Base-by-base conservation (phyloP, 2,797 vertebrate genomes). In the Crenuchus spilurus region DNA sequence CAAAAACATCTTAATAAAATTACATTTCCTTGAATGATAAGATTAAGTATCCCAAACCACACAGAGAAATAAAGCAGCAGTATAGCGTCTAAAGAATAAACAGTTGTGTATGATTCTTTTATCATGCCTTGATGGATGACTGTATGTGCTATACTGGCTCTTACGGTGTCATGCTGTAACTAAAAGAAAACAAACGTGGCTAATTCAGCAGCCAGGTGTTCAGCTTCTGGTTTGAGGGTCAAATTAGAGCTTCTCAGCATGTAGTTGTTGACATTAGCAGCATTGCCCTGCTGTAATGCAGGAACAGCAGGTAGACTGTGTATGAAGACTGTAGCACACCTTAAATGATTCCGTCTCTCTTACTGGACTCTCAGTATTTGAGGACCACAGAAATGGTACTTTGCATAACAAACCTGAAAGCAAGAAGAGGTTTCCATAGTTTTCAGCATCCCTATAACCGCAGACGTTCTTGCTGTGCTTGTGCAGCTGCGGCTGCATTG, bases 321-420 rank as follows among this genome's bases (percentile, higher is more conserved):
- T n/a, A n/a, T n/a, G 33, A 60, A 67, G 46, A n/a, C 49, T 54
- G 41, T 10, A 66, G 18, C 11, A 49, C 8, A 48, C 51, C 70
- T 41, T 69, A 30, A 1, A 2, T 72, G 72, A 73, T 30, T 76
- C 52, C 69, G 57, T 16, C 68, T 72, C 42, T 68, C 63, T 63
- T 74, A 28, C 10, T 48, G 51, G n/a, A 13, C 11, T 20, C 35
- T 39, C 11, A 20, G 63, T 72, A 22, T 16, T 24, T 52, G 35
- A 65, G 51, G 69, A 69, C 68, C 69, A 55, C 61, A 73, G 58
- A 26, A 75, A 76, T 74, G 66, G 57, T 80, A 76, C 62, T 57
- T 82, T 74, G 51, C 64, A 37, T 61, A 18, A 62, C 18, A 62
- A 55, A 71, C 72, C 70, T 55, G 22, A 76, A 82, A 66, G 73